phyloP scores from a whole-genome alignment of 2,797 vertebrate genomes.

The Babyrousa celebensis region DNA sequence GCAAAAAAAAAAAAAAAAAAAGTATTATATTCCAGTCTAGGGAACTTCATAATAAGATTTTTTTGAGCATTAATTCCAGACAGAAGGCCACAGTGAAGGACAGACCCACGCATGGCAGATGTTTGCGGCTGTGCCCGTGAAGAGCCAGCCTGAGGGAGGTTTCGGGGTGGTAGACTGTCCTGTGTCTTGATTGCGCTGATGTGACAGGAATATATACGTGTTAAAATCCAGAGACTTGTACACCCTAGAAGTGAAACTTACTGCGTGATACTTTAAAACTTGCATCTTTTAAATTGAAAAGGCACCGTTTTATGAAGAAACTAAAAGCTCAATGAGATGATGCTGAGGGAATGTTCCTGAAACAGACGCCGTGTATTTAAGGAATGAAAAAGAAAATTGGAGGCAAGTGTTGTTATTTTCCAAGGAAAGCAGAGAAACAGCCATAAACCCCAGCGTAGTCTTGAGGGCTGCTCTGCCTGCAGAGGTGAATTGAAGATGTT shows the following conservation, averaged over 20 bases:
- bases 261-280: neutral
- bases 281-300: neutral
- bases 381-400: constrained; percentile 19
- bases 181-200: neutral
- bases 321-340: neutral
- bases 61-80: neutral
- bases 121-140: neutral
- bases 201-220: neutral
- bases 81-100: neutral
- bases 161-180: neutral
- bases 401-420: constrained; percentile 24
- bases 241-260: neutral
- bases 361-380: neutral
- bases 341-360: constrained; percentile 11
- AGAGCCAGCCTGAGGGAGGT: neutral
- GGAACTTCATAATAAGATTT: neutral
- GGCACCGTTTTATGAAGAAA: neutral
- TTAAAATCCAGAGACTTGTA: neutral
- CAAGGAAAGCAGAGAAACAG: constrained; percentile 12
- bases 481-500: constrained; percentile 45
- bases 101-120: neutral
- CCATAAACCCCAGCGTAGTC: neutral
- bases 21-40: neutral
- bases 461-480: neutral
- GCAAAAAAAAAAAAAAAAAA: too few species aligned